phyloP scores from a whole-genome alignment of 1,140 invertebrate genomes.

The Drosophila littoralis region DNA sequence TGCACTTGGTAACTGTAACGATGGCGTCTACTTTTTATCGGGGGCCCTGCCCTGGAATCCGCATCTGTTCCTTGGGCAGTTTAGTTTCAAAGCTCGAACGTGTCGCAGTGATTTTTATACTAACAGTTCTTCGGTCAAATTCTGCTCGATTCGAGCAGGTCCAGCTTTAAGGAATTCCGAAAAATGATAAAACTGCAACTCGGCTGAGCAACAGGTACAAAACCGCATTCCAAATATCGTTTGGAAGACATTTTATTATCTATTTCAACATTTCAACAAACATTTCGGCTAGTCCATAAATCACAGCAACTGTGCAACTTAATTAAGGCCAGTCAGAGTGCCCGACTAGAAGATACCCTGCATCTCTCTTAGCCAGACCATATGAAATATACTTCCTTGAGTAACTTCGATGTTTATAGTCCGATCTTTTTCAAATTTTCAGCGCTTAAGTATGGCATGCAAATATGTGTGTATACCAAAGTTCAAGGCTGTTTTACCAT shows the following conservation, averaged over 20 bases:
- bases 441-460: no score
- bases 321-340: neutral
- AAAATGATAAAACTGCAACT: neutral
- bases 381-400: no score
- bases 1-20: slow-evolving; percentile 7
- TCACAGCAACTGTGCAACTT: slow-evolving; percentile 16
- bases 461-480: no score
- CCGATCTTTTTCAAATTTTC: no score
- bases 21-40: neutral
- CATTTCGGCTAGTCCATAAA: slow-evolving; percentile 12
- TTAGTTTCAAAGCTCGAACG: slow-evolving; percentile 17
- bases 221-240: no score
- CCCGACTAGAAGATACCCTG: no score
- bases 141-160: neutral
- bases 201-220: no score
- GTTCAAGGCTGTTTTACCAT: no score
- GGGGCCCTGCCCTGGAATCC: neutral
- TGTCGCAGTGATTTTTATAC: slow-evolving; percentile 8
- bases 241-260: no score
- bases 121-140: neutral
- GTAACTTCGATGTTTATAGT: no score
- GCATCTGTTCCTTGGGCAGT: slow-evolving; percentile 7
- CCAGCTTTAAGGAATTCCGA: neutral
- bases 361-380: no score
- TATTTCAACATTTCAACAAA: neutral